Percentiles rank a stretch among this genome's conserved stretches.
Conservation (phyloP, 2,113 vertebrate species). For the Clarias batrachus region DNA sequence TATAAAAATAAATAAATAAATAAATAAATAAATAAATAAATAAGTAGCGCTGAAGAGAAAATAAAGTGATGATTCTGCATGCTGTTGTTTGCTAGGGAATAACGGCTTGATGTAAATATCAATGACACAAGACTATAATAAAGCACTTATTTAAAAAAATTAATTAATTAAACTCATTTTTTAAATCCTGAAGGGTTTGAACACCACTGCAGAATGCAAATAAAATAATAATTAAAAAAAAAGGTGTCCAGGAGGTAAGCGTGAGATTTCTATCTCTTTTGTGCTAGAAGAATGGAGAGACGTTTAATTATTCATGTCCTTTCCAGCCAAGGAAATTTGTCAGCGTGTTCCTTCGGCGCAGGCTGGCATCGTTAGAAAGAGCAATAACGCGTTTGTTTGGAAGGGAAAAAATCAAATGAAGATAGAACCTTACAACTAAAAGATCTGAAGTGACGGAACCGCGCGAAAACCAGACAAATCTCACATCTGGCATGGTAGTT, state of each 20-base stretch:
- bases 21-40: no score
- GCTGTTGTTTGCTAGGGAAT: not conserved
- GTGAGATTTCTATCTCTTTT: slow-evolving; percentile 35
- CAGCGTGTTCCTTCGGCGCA: slow-evolving; percentile 25
- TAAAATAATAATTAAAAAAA: slow-evolving; percentile 9
- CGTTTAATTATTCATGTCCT: slow-evolving; percentile 50
- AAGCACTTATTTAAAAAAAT: not conserved
- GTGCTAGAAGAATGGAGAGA: slow-evolving; percentile 24
- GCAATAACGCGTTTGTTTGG: not conserved
- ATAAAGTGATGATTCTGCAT: not conserved
- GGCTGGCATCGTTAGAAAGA: slow-evolving; percentile 19
- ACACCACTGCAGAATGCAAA: slow-evolving; percentile 26
- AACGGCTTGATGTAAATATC: not conserved
- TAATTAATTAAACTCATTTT: not conserved
- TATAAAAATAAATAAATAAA: no score
- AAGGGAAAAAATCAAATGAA: not conserved
- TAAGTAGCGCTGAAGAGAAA: not conserved
- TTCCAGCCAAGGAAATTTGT: slow-evolving; percentile 44
- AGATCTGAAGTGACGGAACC: not conserved
- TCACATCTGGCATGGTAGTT: not conserved
- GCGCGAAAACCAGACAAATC: not conserved
- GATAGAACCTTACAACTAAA: not conserved
- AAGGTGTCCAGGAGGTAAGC: not conserved
- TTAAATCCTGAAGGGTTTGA: slow-evolving; percentile 11
- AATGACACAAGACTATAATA: not conserved